Conservation (phyloP, 2,888 invertebrate species). For the Leucoma salicis region DNA sequence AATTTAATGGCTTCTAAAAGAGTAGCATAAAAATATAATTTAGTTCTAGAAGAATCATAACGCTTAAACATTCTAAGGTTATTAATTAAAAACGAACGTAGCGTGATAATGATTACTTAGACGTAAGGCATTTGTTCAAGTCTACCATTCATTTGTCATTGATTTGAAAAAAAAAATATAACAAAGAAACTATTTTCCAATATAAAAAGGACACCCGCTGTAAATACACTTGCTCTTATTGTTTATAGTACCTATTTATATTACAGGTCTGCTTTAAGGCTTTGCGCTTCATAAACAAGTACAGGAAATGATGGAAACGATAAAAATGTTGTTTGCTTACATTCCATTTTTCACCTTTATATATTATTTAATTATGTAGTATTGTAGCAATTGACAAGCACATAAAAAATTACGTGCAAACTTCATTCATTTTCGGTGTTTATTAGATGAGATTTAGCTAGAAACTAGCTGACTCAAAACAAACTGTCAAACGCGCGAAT, state of each 20-base stretch:
- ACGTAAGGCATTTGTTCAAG: conserved; percentile 7
- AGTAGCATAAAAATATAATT: no score
- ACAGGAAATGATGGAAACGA: background rate
- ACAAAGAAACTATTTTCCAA: conserved; percentile 13
- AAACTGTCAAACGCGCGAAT: no score
- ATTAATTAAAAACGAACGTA: conserved; percentile 1
- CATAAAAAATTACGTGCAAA: no score
- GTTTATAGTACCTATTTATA: background rate
- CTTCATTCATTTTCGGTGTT: no score
- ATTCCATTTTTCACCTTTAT: background rate
- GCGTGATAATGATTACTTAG: conserved; percentile 10
- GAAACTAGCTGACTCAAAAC: no score
- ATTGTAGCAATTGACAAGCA: background rate
- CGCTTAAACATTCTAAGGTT: background rate
- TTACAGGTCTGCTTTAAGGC: background rate
- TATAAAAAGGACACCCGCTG: conserved; percentile 24
- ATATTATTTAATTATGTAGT: background rate
- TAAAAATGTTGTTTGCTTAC: background rate
- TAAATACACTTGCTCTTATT: conserved; percentile 10
- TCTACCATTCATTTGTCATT: conserved; percentile 5
- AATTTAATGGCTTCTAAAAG: no score
- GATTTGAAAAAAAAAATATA: conserved; percentile 10
- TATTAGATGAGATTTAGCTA: no score
- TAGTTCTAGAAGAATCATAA: conserved; percentile 11
- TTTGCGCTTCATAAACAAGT: background rate